phyloP scores from a whole-genome alignment of 2,113 vertebrate species.

The Sylvilagus bachmani region DNA sequence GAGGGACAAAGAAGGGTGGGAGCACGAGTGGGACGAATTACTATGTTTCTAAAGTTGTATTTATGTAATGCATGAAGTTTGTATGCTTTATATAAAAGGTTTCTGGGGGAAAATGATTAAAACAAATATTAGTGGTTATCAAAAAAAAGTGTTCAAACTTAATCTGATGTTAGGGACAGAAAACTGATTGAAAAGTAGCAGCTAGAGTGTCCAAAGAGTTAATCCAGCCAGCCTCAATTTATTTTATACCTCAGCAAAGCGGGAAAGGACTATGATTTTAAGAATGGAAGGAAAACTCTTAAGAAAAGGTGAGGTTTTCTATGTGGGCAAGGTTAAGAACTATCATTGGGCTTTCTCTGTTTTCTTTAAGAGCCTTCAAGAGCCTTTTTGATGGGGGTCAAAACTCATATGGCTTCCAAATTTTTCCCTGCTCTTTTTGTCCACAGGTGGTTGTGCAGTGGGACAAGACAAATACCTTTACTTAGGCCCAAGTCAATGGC shows the following conservation, averaged over 20 bases:
- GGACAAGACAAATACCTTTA: not conserved
- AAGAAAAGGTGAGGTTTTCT: not conserved
- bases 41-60: no score
- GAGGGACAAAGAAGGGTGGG: no score
- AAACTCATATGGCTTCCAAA: not conserved
- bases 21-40: no score
- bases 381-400: not conserved
- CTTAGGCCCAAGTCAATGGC: not conserved
- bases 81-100: no score
- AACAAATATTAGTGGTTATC: no score
- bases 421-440: not conserved
- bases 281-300: conserved; percentile 32
- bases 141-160: not conserved
- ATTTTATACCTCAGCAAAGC: not conserved
- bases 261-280: not conserved
- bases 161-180: not conserved
- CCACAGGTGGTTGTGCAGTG: accelerated
- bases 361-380: not conserved
- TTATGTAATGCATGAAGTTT: no score
- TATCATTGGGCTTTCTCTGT: not conserved
- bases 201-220: not conserved
- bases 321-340: not conserved
- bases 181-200: not conserved
- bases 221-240: not conserved
- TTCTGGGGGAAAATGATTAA: no score